Base-by-base conservation (phyloP, 2,113 vertebrate species). In the Tyrannus savana region DNA sequence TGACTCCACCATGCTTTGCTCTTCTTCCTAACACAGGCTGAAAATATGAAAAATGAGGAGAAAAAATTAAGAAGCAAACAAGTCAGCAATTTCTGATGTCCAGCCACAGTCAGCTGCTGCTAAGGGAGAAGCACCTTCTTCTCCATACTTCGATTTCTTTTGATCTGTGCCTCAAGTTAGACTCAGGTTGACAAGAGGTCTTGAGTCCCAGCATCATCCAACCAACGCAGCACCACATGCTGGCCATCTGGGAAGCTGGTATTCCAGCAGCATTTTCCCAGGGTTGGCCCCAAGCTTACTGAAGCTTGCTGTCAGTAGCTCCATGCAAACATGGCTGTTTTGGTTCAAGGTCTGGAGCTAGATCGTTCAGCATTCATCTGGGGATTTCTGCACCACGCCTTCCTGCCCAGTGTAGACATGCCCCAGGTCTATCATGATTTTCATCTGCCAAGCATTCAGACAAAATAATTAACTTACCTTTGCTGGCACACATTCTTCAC, bases 381-480 rank as follows among this genome's bases (percentile, higher is more conserved):
- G 39, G 69, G 94, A 95, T 95, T 97, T 95, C 94, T 97, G 95
- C 69, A 93, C 95, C 96, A 97, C 96, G 56, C 96, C 95, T 96
- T 95, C 76, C 84, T 87, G 86, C 89, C 91, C 93, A 55, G 96
- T 95, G 89, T 89, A 92, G 88, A 95, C 87, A 95, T 67, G 91
- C 95, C 96, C 95, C 93, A 95, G 93, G 92, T 97, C 93, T 96
- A 95, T 98, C 93, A 88, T 86, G 84, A 79, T 97, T 96, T 93
- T 83, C 84, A 97, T 95, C 96, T 97, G 86, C 96, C 95, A 97
- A 42, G 83, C 90, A 62, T 78, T 97, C 93, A 97, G 92, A 97
- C 92, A 95, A 97, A 97, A 97, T 96, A 98, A 98, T 97, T 98
- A 97, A 97, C 84, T 93, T 90, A 94, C 92, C 31, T 96, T 89